Percentiles rank a stretch among this genome's conserved stretches.
Conservation (phyloP, 2,113 vertebrate species). For the Alouatta palliata region DNA sequence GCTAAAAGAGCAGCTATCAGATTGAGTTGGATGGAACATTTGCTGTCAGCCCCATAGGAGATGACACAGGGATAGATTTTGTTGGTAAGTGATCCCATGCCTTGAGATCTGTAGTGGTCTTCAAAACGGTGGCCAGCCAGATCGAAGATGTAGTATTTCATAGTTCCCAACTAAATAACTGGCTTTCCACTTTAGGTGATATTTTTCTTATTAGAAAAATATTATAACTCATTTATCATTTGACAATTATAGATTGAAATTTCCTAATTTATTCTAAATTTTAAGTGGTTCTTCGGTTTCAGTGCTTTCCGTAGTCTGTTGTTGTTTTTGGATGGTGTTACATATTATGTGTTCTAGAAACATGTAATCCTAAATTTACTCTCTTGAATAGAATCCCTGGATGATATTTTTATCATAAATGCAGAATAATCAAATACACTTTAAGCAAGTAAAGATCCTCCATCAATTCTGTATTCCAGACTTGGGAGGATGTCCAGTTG, state of each 20-base stretch:
- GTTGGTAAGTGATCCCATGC: too few relatives aligned
- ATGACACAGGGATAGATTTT: background rate
- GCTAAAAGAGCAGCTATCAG: background rate
- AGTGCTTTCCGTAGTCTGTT: background rate
- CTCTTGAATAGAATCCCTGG: background rate
- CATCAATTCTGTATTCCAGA: background rate
- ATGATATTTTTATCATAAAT: slow-evolving; percentile 34
- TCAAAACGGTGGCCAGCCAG: background rate
- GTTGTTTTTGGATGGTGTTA: background rate
- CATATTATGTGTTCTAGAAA: slow-evolving; percentile 17
- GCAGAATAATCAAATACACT: slow-evolving; percentile 8
- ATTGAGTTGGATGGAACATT: background rate
- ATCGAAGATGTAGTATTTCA: background rate
- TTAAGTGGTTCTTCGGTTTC: background rate
- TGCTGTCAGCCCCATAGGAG: background rate
- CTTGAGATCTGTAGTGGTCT: background rate
- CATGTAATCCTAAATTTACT: background rate
- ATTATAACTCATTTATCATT: background rate
- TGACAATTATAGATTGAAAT: background rate
- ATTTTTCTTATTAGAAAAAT: slow-evolving; percentile 46
- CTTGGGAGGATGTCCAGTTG: background rate
- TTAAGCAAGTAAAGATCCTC: slow-evolving; percentile 35
- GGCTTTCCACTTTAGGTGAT: background rate
- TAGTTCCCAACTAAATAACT: background rate
- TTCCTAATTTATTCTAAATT: background rate